A percentile compares a stretch with the other conserved stretches of the same genome.
These are phyloP conservation scores for Sepioteuthis lessoniana DNA, from an alignment of 2,888 invertebrate genomes.

Conservation along the genomic window DNA sequence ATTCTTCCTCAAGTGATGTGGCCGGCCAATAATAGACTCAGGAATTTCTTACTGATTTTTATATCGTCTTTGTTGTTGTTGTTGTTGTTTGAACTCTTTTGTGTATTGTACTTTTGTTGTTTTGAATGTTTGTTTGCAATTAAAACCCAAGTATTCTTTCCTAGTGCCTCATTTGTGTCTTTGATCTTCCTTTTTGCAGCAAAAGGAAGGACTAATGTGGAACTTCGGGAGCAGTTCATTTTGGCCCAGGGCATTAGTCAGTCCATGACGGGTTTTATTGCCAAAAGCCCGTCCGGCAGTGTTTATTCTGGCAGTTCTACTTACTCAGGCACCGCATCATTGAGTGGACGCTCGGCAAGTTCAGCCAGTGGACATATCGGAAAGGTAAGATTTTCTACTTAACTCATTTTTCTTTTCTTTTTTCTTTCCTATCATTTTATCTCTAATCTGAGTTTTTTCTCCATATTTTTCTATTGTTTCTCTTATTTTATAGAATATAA, in stretches of 20 bases:
- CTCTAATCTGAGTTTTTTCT: neutral
- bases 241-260: constrained; percentile 96
- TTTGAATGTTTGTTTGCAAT: neutral
- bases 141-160: neutral
- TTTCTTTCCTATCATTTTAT: no score
- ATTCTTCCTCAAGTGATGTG: no score
- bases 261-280: constrained; percentile 98
- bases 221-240: constrained; percentile 98
- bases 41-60: neutral
- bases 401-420: neutral
- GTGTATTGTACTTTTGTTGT: neutral
- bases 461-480: neutral
- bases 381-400: constrained; percentile 81
- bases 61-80: no score
- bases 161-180: neutral
- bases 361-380: constrained; percentile 92
- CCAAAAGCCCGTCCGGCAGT: constrained; percentile 88
- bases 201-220: constrained; percentile 99
- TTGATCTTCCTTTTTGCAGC: constrained; percentile 79
- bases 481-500: neutral
- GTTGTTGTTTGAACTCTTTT: neutral
- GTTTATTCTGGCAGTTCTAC: constrained; percentile 70
- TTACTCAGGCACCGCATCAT: constrained; percentile 63
- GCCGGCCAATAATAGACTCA: neutral
- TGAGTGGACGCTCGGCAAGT: constrained; percentile 72